These are phyloP conservation scores for Pyrgus malvae DNA, from an alignment of 2,888 invertebrate genomes.

Conservation along the genomic window DNA sequence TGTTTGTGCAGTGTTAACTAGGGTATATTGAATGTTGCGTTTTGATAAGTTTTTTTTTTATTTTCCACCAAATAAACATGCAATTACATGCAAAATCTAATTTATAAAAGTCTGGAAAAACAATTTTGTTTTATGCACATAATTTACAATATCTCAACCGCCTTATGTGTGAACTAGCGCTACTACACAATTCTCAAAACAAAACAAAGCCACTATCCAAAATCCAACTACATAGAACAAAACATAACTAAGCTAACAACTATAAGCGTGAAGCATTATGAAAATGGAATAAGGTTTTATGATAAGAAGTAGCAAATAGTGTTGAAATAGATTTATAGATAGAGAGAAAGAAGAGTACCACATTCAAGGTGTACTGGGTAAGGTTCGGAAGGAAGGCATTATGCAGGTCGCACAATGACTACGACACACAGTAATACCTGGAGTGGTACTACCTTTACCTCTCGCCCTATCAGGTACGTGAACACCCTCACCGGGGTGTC, in stretches of 20 bases:
- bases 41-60: too few species aligned
- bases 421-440: slow-evolving; percentile 81
- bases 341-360: slow-evolving; percentile 65
- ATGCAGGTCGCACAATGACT: slow-evolving; percentile 81
- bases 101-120: neutral
- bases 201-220: slow-evolving; percentile 1
- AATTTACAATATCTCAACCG: slow-evolving; percentile 1
- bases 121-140: neutral
- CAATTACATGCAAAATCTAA: too few species aligned
- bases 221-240: slow-evolving; percentile 17
- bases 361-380: slow-evolving; percentile 77
- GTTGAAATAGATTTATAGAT: slow-evolving; percentile 28
- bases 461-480: slow-evolving; percentile 98
- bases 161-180: slow-evolving; percentile 7
- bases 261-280: slow-evolving; percentile 61
- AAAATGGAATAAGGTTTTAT: slow-evolving; percentile 46
- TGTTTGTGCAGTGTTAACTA: slow-evolving; percentile 10
- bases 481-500: slow-evolving; percentile 96
- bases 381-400: slow-evolving; percentile 70
- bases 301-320: slow-evolving; percentile 24
- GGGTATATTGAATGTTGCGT: slow-evolving; percentile 1
- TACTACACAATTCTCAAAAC: slow-evolving; percentile 2
- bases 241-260: slow-evolving; percentile 35
- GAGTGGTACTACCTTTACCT: slow-evolving; percentile 85
- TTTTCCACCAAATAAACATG: too few species aligned